Conservation (phyloP, 2,888 invertebrate genomes). For the Phrixothrix hirtus region DNA sequence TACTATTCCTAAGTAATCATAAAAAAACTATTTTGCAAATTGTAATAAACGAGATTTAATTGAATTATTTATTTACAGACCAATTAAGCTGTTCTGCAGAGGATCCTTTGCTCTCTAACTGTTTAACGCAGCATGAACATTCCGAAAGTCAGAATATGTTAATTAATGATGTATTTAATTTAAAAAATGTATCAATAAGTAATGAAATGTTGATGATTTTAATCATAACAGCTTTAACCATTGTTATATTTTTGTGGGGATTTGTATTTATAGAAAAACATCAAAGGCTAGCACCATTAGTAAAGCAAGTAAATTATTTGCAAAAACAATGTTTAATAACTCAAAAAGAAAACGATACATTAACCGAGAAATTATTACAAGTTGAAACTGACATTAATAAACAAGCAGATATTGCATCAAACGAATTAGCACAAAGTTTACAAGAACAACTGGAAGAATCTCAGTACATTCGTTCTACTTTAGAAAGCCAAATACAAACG, state of each 20-base stretch:
- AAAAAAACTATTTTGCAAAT: too few relatives aligned
- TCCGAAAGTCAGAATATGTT: not conserved
- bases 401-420: constrained; percentile 61
- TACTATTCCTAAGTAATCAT: too few relatives aligned
- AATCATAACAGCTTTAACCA: constrained; percentile 68
- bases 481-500: constrained; percentile 70
- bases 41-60: too few relatives aligned
- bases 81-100: constrained; percentile 18
- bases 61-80: constrained; percentile 9
- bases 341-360: constrained; percentile 67
- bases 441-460: constrained; percentile 66
- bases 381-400: constrained; percentile 16
- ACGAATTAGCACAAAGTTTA: constrained; percentile 71
- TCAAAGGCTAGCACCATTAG: constrained; percentile 69
- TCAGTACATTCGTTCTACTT: constrained; percentile 55
- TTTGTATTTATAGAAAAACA: constrained; percentile 79
- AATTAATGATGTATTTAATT: not conserved
- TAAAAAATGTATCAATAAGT: constrained; percentile 8
- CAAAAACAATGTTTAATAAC: constrained; percentile 65
- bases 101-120: constrained; percentile 9
- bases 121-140: constrained; percentile 1
- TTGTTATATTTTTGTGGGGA: constrained; percentile 73
- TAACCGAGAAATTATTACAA: constrained; percentile 59
- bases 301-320: constrained; percentile 68
- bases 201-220: constrained; percentile 32